Base-by-base conservation (phyloP, 1,140 invertebrate genomes). In the Cotesia typhae region DNA sequence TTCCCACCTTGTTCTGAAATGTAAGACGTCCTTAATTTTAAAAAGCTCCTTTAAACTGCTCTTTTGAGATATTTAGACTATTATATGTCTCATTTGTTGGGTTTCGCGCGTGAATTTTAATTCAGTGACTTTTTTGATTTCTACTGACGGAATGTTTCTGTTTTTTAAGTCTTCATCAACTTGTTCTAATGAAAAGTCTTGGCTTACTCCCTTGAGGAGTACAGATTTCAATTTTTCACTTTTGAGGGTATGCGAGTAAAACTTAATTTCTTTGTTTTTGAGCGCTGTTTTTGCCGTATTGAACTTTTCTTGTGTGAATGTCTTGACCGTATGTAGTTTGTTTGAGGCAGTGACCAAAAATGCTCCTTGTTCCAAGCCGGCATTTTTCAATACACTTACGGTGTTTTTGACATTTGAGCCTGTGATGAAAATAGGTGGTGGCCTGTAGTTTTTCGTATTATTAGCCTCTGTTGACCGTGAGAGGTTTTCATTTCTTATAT, bases 1-100 rank as follows among this genome's bases (percentile, higher is more conserved):
- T 63, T 77, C 69, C 75, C 75, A 77, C 12, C 35, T 38, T 1
- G 72, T 38, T 64, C 51, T 67, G 64, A 73, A 68, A n/a, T 69
- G 67, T 0, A 35, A 10, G 2, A 67, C 47, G 9, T 35, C 6
- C 4, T 41, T 65, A 17, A 65, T 38, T 65, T 65, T 65, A 1
- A 65, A 14, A 1, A 65, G 36, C 4, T 36, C 36, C 51, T 51
- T 68, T 12, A 55, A 9, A 12, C 53, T 55, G 17, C 53, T 55
- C 12, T 2, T 55, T 12, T 55, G 53, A 0, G 17, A 9, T 5
- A 55, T 17, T 55, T 55, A 3, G 4, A 55, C 53, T 55, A 55
- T 55, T 55, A 55, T 7, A 17, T 55, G 53, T 17, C 53, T 55
- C 10, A 4, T 55, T 17, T 12, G 5, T 12, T 55, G 53, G 53